Evolutionary conservation across 1,140 invertebrate genomes (phyloP), one percentile per base, ranked within the genome.

Genomic region (Sycophila sp.): DNA sequence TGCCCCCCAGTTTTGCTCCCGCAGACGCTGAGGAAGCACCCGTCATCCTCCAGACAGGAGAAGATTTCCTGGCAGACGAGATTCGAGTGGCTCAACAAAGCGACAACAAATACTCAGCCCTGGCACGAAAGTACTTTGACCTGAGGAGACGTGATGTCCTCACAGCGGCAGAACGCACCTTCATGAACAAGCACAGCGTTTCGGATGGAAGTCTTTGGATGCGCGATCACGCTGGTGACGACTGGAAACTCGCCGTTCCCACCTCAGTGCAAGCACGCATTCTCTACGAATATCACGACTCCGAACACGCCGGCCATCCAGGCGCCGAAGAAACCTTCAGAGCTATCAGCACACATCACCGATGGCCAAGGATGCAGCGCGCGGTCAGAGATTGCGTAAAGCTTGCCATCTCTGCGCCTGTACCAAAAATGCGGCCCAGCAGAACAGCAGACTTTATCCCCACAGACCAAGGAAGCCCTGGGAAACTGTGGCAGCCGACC

Each of bases 401-500:
- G 22, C 11, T 11, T 74, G 73, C 30, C 66, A 53, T 13, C 26
- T 74, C 0, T 73, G 72, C 56, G 40, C 60, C 6, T 74, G 72
- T 24, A 49, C 38, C 8, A 76, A 74, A 30, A 24, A 66, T 0
- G 36, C 49, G 4, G 36, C 32, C 0, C 2, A 34, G 32, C 7
- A 26, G n/a, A 5, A n/a, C 32, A 6, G 32, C 47, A n/a, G 13
- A 36, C n/a, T 19, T 24, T 36, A 28, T 36, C 32, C 26, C 71
- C 75, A 0, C 72, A 47, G 70, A 24, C 73, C 73, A 2, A 22
- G 3, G 8, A 40, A 3, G 28, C 79, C 77, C 3, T 86, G 81
- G 78, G 74, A 83, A 47, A 77, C 71, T 8, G 66, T 84, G 4
- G 78, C 78, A 7, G 65, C 79, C 0, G 84, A 87, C 62, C 38